A percentile compares a stretch with the other conserved stretches of the same genome.
Conservation (phyloP, 1,140 invertebrate species). For the Drosophila pallidifrons region DNA sequence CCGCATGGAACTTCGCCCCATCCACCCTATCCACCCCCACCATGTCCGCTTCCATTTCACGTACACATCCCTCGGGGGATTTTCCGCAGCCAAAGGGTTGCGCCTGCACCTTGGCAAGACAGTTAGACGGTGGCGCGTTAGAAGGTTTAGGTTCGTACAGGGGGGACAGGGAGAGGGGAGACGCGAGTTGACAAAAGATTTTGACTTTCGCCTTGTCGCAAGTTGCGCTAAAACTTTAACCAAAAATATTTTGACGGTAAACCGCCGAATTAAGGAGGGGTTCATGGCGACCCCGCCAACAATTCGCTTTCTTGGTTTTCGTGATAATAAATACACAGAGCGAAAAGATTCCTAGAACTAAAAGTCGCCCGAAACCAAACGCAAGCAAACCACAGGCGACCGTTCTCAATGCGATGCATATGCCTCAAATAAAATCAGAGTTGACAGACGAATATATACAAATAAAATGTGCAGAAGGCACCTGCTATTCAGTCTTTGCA, state of each 20-base stretch:
- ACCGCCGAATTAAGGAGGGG: slow-evolving; percentile 34
- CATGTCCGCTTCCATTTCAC: slow-evolving; percentile 37
- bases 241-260: slow-evolving; percentile 66
- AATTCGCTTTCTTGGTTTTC: slow-evolving; percentile 37
- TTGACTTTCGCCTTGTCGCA: slow-evolving; percentile 66
- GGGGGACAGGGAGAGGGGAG: not conserved
- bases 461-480: no score
- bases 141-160: not conserved
- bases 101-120: slow-evolving; percentile 58
- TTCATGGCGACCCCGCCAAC: slow-evolving; percentile 37
- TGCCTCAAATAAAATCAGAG: no score
- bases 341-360: slow-evolving; percentile 15
- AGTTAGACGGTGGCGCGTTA: slow-evolving; percentile 9
- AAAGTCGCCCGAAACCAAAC: no score
- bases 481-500: no score
- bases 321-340: slow-evolving; percentile 64
- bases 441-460: no score
- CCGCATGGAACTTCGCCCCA: slow-evolving; percentile 27
- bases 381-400: no score
- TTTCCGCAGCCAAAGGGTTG: slow-evolving; percentile 69
- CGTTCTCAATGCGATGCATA: no score
- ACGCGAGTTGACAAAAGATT: slow-evolving; percentile 67
- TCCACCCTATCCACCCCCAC: not conserved
- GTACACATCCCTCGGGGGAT: slow-evolving; percentile 61
- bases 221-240: slow-evolving; percentile 68